Conservation (phyloP, 2,888 invertebrate species). For the Heliconius ismenius region DNA sequence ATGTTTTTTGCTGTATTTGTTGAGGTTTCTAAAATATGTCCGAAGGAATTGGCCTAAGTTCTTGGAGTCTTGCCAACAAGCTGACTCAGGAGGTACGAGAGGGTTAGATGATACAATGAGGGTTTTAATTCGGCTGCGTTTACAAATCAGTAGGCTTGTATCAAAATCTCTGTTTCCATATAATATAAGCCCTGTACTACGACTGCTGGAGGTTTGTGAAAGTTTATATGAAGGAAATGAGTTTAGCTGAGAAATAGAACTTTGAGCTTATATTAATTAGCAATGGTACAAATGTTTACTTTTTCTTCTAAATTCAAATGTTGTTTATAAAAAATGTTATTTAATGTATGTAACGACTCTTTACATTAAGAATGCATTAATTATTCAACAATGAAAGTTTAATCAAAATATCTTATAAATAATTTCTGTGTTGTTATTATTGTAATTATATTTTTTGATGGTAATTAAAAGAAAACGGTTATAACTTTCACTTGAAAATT, state of each 20-base stretch:
- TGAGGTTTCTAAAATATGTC: constrained; percentile 92
- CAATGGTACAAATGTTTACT: constrained; percentile 24
- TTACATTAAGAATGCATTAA: constrained; percentile 3
- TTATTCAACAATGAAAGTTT: background rate
- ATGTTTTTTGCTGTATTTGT: constrained; percentile 91
- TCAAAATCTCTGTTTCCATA: constrained; percentile 93
- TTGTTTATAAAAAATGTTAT: constrained; percentile 14
- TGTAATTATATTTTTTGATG: constrained; percentile 11
- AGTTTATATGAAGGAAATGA: constrained; percentile 92
- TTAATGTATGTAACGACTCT: constrained; percentile 13
- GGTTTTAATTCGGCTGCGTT: constrained; percentile 88
- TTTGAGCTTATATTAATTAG: constrained; percentile 9
- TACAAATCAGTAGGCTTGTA: constrained; percentile 91
- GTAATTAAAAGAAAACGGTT: constrained; percentile 20
- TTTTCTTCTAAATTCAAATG: constrained; percentile 20
- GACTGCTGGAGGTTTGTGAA: constrained; percentile 91
- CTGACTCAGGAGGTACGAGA: constrained; percentile 78
- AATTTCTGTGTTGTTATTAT: constrained; percentile 10
- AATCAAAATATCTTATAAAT: constrained; percentile 2
- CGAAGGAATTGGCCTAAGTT: constrained; percentile 92
- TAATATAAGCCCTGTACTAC: constrained; percentile 93
- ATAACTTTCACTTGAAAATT: constrained; percentile 31
- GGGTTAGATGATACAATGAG: constrained; percentile 91
- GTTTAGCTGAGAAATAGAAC: constrained; percentile 82
- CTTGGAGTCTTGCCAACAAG: constrained; percentile 87